These are phyloP conservation scores for Dryas iulia DNA, from an alignment of 1,140 invertebrate genomes.

Conservation along the genomic window DNA sequence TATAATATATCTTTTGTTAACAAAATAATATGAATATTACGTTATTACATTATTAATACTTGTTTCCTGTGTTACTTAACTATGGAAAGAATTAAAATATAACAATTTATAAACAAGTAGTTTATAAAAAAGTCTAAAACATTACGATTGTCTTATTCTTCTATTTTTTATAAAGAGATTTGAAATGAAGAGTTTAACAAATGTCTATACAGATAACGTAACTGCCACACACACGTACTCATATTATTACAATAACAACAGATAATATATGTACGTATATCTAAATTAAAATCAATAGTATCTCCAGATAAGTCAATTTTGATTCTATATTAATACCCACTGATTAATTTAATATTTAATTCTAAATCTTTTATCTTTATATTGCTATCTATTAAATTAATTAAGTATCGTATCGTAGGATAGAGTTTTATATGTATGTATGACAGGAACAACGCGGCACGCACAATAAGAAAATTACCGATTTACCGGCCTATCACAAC, in stretches of 20 bases:
- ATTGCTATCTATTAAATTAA: background rate
- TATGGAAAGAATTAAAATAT: no score
- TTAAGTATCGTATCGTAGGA: background rate
- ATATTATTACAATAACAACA: background rate
- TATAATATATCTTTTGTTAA: no score
- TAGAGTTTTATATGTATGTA: background rate
- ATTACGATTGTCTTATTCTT: no score
- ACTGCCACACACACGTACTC: no score
- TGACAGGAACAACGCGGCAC: constrained; percentile 12
- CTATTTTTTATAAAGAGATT: no score
- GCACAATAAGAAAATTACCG: constrained; percentile 32
- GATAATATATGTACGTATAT: background rate
- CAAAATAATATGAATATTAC: no score
- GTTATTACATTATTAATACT: no score
- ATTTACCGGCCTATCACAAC: constrained; percentile 22
- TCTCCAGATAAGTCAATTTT: background rate
- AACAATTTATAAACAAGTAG: no score
- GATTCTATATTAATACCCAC: background rate
- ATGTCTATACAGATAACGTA: background rate
- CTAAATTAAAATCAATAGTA: background rate
- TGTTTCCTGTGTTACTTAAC: no score
- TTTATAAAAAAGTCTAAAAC: no score
- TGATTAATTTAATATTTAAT: background rate
- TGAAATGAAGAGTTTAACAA: no score
- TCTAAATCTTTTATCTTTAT: background rate